Evolutionary conservation across 2,113 vertebrate species (phyloP), one percentile per base, ranked within the genome.

Genomic region (Symphodus melops): DNA sequence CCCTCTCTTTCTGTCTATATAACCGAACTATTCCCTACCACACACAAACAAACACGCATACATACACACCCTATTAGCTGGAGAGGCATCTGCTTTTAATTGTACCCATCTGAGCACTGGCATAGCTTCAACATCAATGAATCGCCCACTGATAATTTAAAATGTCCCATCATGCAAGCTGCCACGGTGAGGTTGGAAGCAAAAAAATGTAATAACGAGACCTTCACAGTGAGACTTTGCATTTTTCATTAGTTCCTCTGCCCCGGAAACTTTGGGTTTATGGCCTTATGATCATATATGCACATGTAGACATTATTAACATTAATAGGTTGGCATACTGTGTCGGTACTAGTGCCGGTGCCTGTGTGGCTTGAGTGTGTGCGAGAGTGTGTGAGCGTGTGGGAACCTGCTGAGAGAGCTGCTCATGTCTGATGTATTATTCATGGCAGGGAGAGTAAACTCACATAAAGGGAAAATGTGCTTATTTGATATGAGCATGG

Each of bases 11-110:
- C 49, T 58, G 64, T 66, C 70, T 68, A 20, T 57, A 52, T 41
- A 77, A 52, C 52, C 51, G 54, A 71, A n/a, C 61, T 49, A 61
- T 61, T 37, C 36, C 21, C n/a, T 14, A 28, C 66, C 55, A 59
- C 84, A 65, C 53, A 48, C 46, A 48, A 16, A 39, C 74, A 58
- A 48, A 55, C 23, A 63, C 49, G 53, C 16, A 59, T 17, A 55
- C 68, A 77, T 42, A 54, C 82, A 76, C 63, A 60, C 33, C 51
- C 66, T 81, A 72, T 84, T 81, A 86, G 69, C 78, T 87, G 37
- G 59, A 83, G 77, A 84, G 87, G 83, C 89, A 91, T 92, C 90
- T 93, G 88, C 58, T 88, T 82, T 84, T 90, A 91, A 92, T 85
- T 87, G 88, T 77, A 56, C 80, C 87, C 82, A 89, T 91, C 81